These are phyloP conservation scores for Schizothorax lantsangensis DNA, from an alignment of 2,797 vertebrate species.

Conservation along the genomic window DNA sequence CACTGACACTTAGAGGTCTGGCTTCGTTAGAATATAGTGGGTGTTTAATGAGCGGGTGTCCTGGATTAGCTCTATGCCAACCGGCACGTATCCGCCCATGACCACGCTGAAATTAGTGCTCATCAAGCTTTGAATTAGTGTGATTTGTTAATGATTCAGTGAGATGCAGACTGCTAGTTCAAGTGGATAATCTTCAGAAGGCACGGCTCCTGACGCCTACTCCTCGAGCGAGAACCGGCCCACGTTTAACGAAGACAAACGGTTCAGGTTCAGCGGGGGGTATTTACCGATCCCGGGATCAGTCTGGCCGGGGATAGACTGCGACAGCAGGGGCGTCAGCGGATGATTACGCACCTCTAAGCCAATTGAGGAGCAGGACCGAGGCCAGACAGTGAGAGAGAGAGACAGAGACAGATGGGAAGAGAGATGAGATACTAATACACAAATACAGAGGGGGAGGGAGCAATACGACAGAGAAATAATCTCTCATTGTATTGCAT, in stretches of 20 bases:
- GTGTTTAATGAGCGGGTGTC: conserved; percentile 35
- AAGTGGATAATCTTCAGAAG: conserved; percentile 8
- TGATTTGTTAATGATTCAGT: conserved; percentile 31
- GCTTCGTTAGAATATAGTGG: neutral
- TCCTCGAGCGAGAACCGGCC: neutral
- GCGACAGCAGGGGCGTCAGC: conserved; percentile 75
- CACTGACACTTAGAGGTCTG: conserved; percentile 15
- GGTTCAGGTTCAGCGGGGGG: conserved; percentile 61
- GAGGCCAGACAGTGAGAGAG: conserved; percentile 65
- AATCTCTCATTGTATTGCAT: conserved; percentile 45
- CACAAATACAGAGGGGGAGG: conserved; percentile 39
- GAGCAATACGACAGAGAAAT: conserved; percentile 21
- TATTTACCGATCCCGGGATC: conserved; percentile 80
- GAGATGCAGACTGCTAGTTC: neutral
- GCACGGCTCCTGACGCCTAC: conserved; percentile 7
- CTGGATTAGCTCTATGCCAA: conserved; percentile 34
- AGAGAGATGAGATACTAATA: conserved; percentile 50
- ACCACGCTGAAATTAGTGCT: conserved; percentile 29
- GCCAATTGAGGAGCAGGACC: conserved; percentile 74
- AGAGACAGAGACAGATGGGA: conserved; percentile 52
- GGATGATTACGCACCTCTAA: conserved; percentile 78
- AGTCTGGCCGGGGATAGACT: conserved; percentile 67
- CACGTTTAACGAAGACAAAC: conserved; percentile 36
- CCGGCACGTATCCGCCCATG: conserved; percentile 3
- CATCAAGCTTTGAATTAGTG: conserved; percentile 43